phyloP scores from a whole-genome alignment of 2,113 vertebrate genomes.

The Scomber japonicus region DNA sequence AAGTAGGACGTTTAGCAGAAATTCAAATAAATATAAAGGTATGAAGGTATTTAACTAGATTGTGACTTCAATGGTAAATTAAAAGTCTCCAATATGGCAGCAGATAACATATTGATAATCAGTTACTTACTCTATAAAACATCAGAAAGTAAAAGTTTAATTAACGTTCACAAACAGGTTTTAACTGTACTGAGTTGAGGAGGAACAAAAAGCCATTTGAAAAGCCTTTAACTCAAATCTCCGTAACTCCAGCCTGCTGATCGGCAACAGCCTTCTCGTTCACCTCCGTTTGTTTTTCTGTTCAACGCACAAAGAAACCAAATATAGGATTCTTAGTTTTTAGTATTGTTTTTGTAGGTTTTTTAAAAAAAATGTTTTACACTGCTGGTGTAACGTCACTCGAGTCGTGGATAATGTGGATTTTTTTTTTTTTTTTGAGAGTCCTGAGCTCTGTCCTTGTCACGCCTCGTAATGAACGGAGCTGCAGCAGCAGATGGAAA shows the following conservation, averaged over 20 bases:
- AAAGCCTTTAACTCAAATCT: not conserved
- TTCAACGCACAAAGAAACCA: conserved; percentile 57
- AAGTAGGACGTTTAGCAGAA: no score
- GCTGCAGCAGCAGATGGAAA: conserved; percentile 14
- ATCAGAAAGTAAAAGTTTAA: no score
- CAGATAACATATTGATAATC: no score
- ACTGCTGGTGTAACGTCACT: conserved; percentile 5
- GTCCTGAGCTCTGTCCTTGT: not conserved
- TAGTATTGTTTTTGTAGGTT: not conserved
- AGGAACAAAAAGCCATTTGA: conserved; percentile 1
- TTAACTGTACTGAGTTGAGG: not conserved
- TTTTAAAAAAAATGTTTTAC: not conserved
- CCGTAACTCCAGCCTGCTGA: not conserved
- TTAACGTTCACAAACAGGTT: not conserved
- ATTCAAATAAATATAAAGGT: no score
- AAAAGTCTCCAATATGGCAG: no score
- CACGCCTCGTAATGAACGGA: not conserved
- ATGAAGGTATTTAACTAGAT: no score
- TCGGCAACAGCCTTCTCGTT: not conserved
- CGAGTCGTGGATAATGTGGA: no score
- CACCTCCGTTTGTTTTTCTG: not conserved
- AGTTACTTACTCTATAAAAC: no score
- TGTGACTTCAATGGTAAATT: no score
- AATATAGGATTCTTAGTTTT: conserved; percentile 19
- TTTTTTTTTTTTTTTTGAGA: no score